These are phyloP conservation scores for Smithornis capensis DNA, from an alignment of 2,113 vertebrate genomes.

Conservation along the genomic window DNA sequence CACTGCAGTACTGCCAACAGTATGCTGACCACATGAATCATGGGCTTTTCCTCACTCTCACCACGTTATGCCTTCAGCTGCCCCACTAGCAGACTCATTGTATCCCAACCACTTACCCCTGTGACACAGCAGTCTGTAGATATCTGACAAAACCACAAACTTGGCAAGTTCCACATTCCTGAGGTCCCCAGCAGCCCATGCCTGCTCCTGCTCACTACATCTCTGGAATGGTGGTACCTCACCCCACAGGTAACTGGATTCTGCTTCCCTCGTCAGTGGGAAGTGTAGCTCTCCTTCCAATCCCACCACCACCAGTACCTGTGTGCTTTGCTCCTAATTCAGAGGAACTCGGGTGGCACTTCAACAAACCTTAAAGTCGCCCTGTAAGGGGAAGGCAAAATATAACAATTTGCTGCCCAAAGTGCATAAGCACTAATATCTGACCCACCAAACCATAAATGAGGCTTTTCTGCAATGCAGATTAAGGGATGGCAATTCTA, in stretches of 20 bases:
- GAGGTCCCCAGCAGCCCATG: not conserved
- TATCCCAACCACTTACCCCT: not conserved
- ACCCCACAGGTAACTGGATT: fast-evolving
- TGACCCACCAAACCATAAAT: fast-evolving
- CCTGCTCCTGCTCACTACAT: not conserved
- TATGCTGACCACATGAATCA: fast-evolving
- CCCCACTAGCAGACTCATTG: not conserved
- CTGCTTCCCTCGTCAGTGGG: not conserved
- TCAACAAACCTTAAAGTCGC: not conserved
- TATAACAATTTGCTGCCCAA: not conserved
- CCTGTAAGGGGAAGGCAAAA: not conserved
- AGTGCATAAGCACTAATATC: fast-evolving
- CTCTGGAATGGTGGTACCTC: not conserved
- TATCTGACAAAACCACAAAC: not conserved
- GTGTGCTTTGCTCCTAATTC: not conserved
- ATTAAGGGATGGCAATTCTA: not conserved
- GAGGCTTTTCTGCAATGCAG: not conserved
- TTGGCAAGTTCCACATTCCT: not conserved
- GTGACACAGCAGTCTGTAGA: not conserved
- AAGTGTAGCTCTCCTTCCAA: not conserved
- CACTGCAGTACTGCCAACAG: not conserved
- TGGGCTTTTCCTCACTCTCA: not conserved
- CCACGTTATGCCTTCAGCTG: not conserved
- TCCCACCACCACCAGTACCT: not conserved
- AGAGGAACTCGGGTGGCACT: not conserved